phyloP scores from a whole-genome alignment of 1,140 invertebrate genomes.

The Halotydeus destructor region DNA sequence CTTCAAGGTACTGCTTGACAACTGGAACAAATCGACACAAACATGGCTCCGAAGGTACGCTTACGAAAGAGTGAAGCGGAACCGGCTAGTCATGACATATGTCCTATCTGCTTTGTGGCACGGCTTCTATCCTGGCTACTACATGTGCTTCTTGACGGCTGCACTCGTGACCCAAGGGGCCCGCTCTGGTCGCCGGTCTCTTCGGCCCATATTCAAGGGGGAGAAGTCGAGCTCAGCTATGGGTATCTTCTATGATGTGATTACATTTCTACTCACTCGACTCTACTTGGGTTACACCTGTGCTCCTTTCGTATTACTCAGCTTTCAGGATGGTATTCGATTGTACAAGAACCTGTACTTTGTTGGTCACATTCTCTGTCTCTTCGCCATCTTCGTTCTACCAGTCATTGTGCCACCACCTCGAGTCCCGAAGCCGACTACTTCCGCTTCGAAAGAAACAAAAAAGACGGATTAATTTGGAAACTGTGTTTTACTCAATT shows the following conservation, averaged over 20 bases:
- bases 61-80: constrained; percentile 46
- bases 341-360: constrained; percentile 38
- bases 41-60: constrained; percentile 63
- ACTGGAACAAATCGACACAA: constrained; percentile 87
- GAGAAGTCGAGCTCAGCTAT: constrained; percentile 32
- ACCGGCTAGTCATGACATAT: constrained; percentile 41
- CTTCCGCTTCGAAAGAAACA: too few species aligned
- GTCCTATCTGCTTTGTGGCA: constrained; percentile 83
- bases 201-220: constrained; percentile 51
- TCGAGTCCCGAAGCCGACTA: too few species aligned
- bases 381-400: constrained; percentile 4
- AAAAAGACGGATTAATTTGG: too few species aligned
- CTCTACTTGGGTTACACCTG: constrained; percentile 61
- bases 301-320: constrained; percentile 69
- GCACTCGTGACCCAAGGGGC: constrained; percentile 65
- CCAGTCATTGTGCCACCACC: too few species aligned
- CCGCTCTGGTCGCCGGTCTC: constrained; percentile 44
- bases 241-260: constrained; percentile 49
- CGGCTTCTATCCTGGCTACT: constrained; percentile 93
- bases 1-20: constrained; percentile 52
- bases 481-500: too few species aligned
- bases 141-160: constrained; percentile 72
- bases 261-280: constrained; percentile 54
- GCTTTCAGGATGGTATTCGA: constrained; percentile 41
- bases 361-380: constrained; percentile 12